Percentiles rank a stretch among this genome's conserved stretches.
Conservation (phyloP, 2,888 invertebrate genomes). For the Lutraria lutraria region DNA sequence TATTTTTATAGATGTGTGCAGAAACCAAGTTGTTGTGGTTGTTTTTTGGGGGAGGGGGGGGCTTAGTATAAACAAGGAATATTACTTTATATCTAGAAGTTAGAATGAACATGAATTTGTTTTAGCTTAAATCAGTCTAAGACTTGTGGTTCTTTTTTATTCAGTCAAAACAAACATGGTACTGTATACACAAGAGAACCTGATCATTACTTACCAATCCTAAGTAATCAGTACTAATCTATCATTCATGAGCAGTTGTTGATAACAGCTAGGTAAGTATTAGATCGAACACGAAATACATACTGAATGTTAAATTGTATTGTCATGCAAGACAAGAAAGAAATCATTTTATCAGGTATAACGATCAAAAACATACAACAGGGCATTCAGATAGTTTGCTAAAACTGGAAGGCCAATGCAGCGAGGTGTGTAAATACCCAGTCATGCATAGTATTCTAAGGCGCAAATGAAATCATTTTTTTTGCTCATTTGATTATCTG, state of each 20-base stretch:
- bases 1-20: no score
- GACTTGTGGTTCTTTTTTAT: background rate
- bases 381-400: background rate
- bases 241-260: constrained; percentile 9
- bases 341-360: background rate
- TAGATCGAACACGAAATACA: background rate
- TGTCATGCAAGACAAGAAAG: background rate
- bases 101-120: background rate
- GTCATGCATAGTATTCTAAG: background rate
- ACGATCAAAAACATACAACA: background rate
- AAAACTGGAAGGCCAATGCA: background rate
- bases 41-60: no score
- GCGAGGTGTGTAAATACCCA: background rate
- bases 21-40: no score
- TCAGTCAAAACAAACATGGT: no score
- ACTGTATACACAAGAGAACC: background rate
- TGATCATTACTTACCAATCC: background rate
- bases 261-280: background rate
- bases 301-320: constrained; percentile 8
- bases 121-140: background rate
- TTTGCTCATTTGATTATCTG: constrained; percentile 7
- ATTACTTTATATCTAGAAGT: background rate
- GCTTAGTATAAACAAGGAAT: background rate
- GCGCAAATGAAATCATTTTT: background rate
- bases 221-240: background rate